Percentiles rank a stretch among this genome's conserved stretches.
Evolutionary conservation across 2,888 invertebrate species (phyloP).

Genomic region (Liopterus haemorrhoidalis): DNA sequence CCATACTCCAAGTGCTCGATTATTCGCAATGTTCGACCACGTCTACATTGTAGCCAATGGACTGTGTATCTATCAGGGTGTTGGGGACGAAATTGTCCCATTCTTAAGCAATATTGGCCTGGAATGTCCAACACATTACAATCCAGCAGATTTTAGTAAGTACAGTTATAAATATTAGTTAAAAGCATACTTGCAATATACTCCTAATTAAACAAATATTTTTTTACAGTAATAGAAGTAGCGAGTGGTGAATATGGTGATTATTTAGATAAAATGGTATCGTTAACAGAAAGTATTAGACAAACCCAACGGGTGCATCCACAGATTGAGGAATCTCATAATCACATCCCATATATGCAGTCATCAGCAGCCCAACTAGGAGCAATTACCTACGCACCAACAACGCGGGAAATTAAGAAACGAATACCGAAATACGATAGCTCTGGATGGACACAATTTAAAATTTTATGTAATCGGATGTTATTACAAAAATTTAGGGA

Average conservation of each 20-base stretch:
- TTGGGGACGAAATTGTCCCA: constrained; percentile 70
- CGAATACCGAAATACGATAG: constrained; percentile 47
- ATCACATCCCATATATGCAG: constrained; percentile 7
- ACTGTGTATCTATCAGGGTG: constrained; percentile 84
- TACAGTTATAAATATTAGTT: too few species aligned
- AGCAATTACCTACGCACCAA: constrained; percentile 23
- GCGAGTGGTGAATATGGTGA: constrained; percentile 75
- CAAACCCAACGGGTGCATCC: constrained; percentile 29
- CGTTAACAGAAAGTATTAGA: constrained; percentile 61
- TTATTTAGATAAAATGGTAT: constrained; percentile 62
- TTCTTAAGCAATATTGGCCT: constrained; percentile 72
- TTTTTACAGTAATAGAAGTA: constrained; percentile 65
- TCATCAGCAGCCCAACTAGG: constrained; percentile 16
- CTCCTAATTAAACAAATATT: constrained; percentile 12
- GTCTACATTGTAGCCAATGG: constrained; percentile 85
- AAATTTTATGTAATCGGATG: constrained; percentile 62
- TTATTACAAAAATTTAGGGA: constrained; percentile 69
- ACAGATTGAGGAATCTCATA: constrained; percentile 13
- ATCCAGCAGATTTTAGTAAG: constrained; percentile 94
- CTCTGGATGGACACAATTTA: constrained; percentile 62
- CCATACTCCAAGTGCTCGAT: constrained; percentile 91
- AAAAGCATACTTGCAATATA: too few species aligned
- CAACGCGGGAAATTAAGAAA: constrained; percentile 39
- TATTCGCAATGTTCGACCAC: constrained; percentile 88
- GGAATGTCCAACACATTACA: constrained; percentile 85